Percentiles rank a stretch among this genome's conserved stretches.
phyloP scores from a whole-genome alignment of 2,113 vertebrate species.

The Canis aureus region DNA sequence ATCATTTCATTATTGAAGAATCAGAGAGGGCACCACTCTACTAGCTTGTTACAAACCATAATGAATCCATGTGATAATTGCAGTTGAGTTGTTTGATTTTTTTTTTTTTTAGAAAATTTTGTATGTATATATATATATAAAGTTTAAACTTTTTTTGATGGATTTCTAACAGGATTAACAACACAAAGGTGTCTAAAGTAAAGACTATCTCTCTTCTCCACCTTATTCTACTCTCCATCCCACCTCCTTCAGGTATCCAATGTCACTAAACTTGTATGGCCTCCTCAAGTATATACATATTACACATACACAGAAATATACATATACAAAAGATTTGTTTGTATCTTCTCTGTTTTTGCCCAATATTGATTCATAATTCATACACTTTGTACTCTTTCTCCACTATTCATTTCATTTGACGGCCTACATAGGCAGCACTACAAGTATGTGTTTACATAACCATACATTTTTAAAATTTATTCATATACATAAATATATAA shows the following conservation, averaged over 20 bases:
- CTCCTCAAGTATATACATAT: neutral
- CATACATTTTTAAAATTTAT: neutral
- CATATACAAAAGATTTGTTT: neutral
- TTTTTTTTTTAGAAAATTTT: neutral
- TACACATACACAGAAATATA: neutral
- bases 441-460: neutral
- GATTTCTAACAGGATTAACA: constrained; percentile 5
- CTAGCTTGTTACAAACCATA: neutral
- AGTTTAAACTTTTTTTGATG: neutral
- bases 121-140: neutral
- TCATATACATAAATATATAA: neutral
- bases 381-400: neutral
- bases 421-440: neutral
- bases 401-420: neutral
- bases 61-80: neutral
- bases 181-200: neutral
- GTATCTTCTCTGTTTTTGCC: neutral
- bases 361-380: neutral
- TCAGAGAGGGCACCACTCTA: neutral
- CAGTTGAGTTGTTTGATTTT: too few species aligned
- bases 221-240: neutral
- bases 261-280: neutral
- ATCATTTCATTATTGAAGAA: constrained; percentile 1
- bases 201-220: neutral
- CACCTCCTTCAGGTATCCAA: neutral